phyloP scores from a whole-genome alignment of 2,888 invertebrate genomes.

The Plagodis dolabraria region DNA sequence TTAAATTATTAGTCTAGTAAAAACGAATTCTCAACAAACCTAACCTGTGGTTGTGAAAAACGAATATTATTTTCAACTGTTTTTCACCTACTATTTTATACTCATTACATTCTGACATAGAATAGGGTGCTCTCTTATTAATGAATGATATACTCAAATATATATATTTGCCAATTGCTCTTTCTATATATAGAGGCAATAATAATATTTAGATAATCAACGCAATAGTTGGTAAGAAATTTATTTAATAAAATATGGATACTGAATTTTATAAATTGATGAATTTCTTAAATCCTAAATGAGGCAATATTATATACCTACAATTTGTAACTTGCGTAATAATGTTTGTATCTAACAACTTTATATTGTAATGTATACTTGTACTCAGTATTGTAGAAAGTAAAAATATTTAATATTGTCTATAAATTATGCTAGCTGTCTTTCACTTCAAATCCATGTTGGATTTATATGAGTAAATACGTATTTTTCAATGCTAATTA shows the following conservation, averaged over 20 bases:
- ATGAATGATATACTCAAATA: slow-evolving; percentile 45
- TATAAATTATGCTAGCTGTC: slow-evolving; percentile 17
- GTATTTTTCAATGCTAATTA: slow-evolving; percentile 6
- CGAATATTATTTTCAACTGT: slow-evolving; percentile 45
- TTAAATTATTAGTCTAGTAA: slow-evolving; percentile 2
- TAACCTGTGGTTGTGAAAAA: slow-evolving; percentile 50
- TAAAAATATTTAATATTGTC: slow-evolving; percentile 34
- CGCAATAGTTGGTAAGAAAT: slow-evolving; percentile 58
- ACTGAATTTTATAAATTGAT: slow-evolving; percentile 59
- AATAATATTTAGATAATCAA: slow-evolving; percentile 69
- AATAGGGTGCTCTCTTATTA: slow-evolving; percentile 54
- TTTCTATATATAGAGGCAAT: slow-evolving; percentile 68
- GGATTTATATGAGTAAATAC: background rate
- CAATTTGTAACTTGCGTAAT: slow-evolving; percentile 53
- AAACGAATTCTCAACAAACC: slow-evolving; percentile 29
- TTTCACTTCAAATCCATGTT: slow-evolving; percentile 30
- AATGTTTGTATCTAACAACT: slow-evolving; percentile 51
- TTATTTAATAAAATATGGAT: slow-evolving; percentile 44
- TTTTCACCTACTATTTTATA: slow-evolving; percentile 44
- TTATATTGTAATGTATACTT: slow-evolving; percentile 45
- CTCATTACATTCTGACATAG: slow-evolving; percentile 38
- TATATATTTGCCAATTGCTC: slow-evolving; percentile 51
- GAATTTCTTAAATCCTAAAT: slow-evolving; percentile 46
- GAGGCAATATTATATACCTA: slow-evolving; percentile 45
- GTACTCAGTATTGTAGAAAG: slow-evolving; percentile 56